Conservation (phyloP, 2,797 vertebrate species). For the Bovichtus diacanthus region DNA sequence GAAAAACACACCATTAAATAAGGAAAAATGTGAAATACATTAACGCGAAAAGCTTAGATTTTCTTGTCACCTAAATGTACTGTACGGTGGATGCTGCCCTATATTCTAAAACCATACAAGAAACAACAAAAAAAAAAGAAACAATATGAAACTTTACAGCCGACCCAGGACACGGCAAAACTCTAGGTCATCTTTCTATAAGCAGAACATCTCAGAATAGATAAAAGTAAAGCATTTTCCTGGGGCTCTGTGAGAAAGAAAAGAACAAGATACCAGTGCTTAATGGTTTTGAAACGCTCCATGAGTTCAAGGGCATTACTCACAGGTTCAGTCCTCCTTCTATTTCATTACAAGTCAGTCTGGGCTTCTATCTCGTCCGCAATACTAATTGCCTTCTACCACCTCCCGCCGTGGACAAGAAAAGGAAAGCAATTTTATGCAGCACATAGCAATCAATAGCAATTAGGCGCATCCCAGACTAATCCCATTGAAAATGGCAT, state of each 20-base stretch:
- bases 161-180: conserved; percentile 12
- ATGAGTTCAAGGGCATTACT: conserved; percentile 76
- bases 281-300: conserved; percentile 60
- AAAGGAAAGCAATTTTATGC: conserved; percentile 95
- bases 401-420: conserved; percentile 83
- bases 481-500: conserved; percentile 92
- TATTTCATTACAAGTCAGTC: conserved; percentile 91
- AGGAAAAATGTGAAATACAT: conserved; percentile 27
- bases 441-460: conserved; percentile 95
- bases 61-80: conserved; percentile 15
- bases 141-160: neutral
- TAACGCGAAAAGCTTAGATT: conserved; percentile 16
- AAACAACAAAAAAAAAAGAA: neutral
- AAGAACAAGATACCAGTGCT: conserved; percentile 29
- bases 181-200: neutral
- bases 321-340: conserved; percentile 83
- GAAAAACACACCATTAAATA: conserved; percentile 36
- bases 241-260: conserved; percentile 7
- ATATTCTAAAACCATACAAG: neutral
- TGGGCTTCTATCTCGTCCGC: conserved; percentile 86
- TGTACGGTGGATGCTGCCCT: neutral
- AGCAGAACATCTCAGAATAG: conserved; percentile 19
- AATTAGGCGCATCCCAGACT: conserved; percentile 95
- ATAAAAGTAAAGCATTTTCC: conserved; percentile 19
- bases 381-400: conserved; percentile 90